Evolutionary conservation across 2,888 invertebrate species (phyloP).

Genomic region (Nymphalis urticae): DNA sequence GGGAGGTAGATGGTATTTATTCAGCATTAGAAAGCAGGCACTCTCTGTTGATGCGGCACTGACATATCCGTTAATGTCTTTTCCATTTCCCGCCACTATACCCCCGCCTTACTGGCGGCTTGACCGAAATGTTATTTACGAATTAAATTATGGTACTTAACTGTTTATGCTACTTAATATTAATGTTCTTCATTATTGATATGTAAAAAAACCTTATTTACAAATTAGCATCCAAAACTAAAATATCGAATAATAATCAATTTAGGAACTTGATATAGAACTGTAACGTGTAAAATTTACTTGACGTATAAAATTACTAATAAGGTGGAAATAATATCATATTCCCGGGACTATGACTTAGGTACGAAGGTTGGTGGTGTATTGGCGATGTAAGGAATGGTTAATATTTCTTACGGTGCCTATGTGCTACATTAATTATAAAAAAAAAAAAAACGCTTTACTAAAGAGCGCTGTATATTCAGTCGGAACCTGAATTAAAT

Average conservation of each 20-base stretch:
- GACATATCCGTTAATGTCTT: conserved; percentile 82
- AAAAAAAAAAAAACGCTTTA: too few relatives aligned
- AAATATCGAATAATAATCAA: neutral
- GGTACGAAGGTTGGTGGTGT: too few relatives aligned
- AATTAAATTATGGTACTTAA: conserved; percentile 31
- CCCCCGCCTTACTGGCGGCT: conserved; percentile 55
- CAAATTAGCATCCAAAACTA: neutral
- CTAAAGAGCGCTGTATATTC: neutral
- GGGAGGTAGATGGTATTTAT: conserved; percentile 75
- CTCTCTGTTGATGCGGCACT: conserved; percentile 77
- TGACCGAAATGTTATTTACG: conserved; percentile 61
- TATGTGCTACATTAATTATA: too few relatives aligned
- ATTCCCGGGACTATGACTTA: too few relatives aligned
- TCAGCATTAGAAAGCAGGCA: conserved; percentile 78
- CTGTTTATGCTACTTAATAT: conserved; percentile 16
- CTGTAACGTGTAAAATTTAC: too few relatives aligned
- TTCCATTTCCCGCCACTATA: conserved; percentile 75
- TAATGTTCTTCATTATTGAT: neutral
- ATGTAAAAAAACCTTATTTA: neutral
- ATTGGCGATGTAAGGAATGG: too few relatives aligned
- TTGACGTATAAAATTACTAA: too few relatives aligned
- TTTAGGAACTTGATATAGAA: neutral
- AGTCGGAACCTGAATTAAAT: too few relatives aligned
- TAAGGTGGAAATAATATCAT: too few relatives aligned
- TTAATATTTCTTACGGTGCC: too few relatives aligned